A percentile compares a stretch with the other conserved stretches of the same genome.
Conservation (phyloP, 2,797 vertebrate genomes). For the Thripadectes ignobilis region DNA sequence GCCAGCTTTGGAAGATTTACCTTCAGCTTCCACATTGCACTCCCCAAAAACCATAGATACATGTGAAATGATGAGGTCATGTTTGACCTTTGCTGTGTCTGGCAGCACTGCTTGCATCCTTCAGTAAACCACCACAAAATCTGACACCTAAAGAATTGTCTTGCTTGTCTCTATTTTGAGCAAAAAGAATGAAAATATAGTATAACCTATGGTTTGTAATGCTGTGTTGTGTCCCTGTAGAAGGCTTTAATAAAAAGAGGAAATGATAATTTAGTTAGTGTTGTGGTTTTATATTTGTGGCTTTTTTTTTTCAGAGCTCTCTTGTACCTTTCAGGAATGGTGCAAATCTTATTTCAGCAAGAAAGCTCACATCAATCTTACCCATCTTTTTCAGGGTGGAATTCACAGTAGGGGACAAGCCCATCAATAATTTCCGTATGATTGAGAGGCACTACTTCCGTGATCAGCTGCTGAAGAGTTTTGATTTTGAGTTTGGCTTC, state of each 20-base stretch:
- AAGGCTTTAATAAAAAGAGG: background rate
- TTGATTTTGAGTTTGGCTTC: conserved; percentile 98
- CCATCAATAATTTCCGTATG: conserved; percentile 98
- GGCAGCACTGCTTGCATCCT: background rate
- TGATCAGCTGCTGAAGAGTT: conserved; percentile 93
- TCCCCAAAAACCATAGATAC: background rate
- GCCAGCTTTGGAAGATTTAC: background rate
- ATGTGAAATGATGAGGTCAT: background rate
- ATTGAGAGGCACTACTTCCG: conserved; percentile 98
- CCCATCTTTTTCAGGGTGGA: conserved; percentile 85
- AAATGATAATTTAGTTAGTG: background rate
- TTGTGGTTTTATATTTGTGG: background rate
- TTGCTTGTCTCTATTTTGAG: background rate
- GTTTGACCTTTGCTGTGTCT: background rate
- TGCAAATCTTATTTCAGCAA: background rate
- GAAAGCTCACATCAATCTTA: background rate
- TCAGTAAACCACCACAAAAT: background rate
- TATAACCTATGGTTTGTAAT: background rate
- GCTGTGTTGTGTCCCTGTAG: background rate
- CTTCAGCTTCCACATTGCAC: background rate
- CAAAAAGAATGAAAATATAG: background rate
- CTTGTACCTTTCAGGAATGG: background rate
- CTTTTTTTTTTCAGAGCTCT: background rate
- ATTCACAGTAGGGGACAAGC: conserved; percentile 96
- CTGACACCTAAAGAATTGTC: background rate